These are phyloP conservation scores for Sebastes miniatus DNA, from an alignment of 2,797 vertebrate genomes.

Conservation along the genomic window DNA sequence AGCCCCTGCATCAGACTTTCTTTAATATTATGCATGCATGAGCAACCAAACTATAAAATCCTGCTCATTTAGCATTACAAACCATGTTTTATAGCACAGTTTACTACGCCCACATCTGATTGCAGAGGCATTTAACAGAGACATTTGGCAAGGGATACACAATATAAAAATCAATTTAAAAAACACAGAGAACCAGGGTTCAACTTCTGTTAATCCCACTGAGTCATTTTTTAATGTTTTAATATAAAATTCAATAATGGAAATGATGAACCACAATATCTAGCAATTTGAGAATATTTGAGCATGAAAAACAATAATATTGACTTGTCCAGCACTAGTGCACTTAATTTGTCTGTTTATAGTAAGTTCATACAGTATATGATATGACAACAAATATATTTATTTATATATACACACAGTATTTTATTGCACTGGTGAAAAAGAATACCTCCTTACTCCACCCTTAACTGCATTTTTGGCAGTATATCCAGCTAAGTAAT, in stretches of 20 bases:
- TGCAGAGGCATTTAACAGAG: not conserved
- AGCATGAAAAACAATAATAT: not conserved
- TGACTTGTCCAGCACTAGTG: not conserved
- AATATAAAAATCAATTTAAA: not conserved
- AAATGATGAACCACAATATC: not conserved
- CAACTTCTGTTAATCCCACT: not conserved
- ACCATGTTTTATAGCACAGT: not conserved
- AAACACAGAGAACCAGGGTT: not conserved
- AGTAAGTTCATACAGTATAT: not conserved
- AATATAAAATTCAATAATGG: not conserved
- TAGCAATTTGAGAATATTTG: not conserved
- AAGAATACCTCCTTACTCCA: not conserved
- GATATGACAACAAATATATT: not conserved
- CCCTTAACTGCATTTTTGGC: conserved; percentile 52
- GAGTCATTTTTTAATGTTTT: not conserved
- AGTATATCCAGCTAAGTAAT: conserved; percentile 60
- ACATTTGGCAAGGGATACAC: not conserved
- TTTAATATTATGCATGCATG: not conserved
- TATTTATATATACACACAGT: not conserved
- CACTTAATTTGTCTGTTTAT: not conserved
- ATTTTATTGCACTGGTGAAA: not conserved
- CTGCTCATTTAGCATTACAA: conserved; percentile 1
- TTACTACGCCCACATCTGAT: not conserved
- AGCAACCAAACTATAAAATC: not conserved
- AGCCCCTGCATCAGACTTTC: not conserved